Percentiles rank a stretch among this genome's conserved stretches.
phyloP scores from a whole-genome alignment of 2,113 vertebrate species.

The Mus musculus region DNA sequence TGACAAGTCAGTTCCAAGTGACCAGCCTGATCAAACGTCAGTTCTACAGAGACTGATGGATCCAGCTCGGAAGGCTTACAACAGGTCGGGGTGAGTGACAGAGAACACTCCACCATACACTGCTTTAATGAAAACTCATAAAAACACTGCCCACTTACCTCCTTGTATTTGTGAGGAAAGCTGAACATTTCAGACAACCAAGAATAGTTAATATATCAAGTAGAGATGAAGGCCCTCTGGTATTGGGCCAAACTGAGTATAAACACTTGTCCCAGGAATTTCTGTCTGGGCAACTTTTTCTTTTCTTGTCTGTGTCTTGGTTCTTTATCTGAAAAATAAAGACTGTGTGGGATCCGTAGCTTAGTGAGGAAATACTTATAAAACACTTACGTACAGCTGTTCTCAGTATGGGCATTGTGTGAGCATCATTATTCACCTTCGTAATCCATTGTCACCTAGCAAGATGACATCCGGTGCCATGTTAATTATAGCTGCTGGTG shows the following conservation, averaged over 20 bases:
- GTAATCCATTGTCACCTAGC: not conserved
- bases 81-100: not conserved
- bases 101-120: not conserved
- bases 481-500: not conserved
- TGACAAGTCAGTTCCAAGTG: slow-evolving; percentile 38
- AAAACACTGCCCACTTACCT: not conserved
- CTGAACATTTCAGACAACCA: not conserved
- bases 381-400: not conserved
- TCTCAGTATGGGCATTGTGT: not conserved
- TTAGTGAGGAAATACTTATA: not conserved
- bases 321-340: not conserved
- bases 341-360: too few species aligned
- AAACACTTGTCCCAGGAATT: not conserved
- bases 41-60: not conserved
- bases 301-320: not conserved
- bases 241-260: not conserved
- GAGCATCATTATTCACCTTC: not conserved
- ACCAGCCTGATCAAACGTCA: slow-evolving; percentile 13
- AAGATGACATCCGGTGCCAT: not conserved
- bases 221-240: not conserved
- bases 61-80: not conserved
- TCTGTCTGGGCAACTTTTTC: not conserved
- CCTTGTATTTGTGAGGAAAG: not conserved
- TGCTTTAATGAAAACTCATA: slow-evolving; percentile 18
- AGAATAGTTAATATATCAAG: not conserved